These are phyloP conservation scores for Caradrina kadenii DNA, from an alignment of 2,888 invertebrate species.

Conservation along the genomic window DNA sequence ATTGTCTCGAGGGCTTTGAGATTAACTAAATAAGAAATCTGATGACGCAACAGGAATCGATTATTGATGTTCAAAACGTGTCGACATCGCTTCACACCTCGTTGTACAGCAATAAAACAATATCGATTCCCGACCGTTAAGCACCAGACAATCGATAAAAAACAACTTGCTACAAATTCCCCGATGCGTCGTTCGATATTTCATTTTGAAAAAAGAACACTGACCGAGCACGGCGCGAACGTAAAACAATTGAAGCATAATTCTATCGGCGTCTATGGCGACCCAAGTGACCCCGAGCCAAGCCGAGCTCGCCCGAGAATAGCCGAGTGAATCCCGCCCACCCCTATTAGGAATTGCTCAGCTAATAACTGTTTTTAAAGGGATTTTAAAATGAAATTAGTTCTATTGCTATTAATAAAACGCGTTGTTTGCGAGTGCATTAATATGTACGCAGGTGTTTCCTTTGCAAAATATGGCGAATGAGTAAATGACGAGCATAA, in stretches of 20 bases:
- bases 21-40: conserved; percentile 49
- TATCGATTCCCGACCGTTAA: conserved; percentile 74
- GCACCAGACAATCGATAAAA: conserved; percentile 71
- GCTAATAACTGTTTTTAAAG: conserved; percentile 74
- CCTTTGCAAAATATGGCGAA: conserved; percentile 18
- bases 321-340: conserved; percentile 72
- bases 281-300: conserved; percentile 67
- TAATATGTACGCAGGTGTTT: conserved; percentile 26
- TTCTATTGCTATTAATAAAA: conserved; percentile 51
- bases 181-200: conserved; percentile 68
- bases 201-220: conserved; percentile 72
- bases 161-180: conserved; percentile 70
- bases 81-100: conserved; percentile 78
- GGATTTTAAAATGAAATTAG: conserved; percentile 68
- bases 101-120: conserved; percentile 78
- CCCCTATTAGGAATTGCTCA: conserved; percentile 75
- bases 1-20: conserved; percentile 33
- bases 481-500: conserved; percentile 25
- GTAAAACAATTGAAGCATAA: conserved; percentile 87
- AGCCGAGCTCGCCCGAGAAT: conserved; percentile 68
- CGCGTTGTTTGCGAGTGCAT: conserved; percentile 16
- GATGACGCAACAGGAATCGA: conserved; percentile 65
- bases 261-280: conserved; percentile 77
- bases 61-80: conserved; percentile 77
- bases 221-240: conserved; percentile 71